Percentiles rank a stretch among this genome's conserved stretches.
Evolutionary conservation across 2,797 vertebrate genomes (phyloP).

Genomic region (Labeo calbasu): DNA sequence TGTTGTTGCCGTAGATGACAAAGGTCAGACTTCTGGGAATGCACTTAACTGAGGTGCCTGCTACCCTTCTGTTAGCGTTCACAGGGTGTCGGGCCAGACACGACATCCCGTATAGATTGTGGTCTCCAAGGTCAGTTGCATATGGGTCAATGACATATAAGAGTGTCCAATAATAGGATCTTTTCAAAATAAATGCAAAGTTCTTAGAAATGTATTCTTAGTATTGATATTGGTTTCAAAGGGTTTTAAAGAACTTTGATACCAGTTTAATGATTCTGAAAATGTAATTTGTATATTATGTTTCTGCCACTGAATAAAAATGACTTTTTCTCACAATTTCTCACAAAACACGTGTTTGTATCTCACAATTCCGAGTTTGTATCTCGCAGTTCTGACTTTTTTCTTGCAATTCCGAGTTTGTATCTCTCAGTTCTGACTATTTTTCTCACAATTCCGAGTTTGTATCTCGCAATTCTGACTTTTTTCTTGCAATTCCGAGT

Average conservation of each 20-base stretch:
- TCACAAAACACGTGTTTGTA: too few species aligned
- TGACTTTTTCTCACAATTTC: too few species aligned
- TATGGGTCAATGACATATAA: conserved; percentile 38
- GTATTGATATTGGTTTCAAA: not conserved
- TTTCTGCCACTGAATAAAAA: too few species aligned
- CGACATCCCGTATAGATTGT: conserved; percentile 48
- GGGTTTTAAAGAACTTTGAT: not conserved
- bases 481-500: too few species aligned
- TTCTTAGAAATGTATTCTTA: not conserved
- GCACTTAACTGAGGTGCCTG: conserved; percentile 79
- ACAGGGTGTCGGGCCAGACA: conserved; percentile 71
- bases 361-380: too few species aligned
- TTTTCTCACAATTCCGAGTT: too few species aligned
- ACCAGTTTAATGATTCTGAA: too few species aligned
- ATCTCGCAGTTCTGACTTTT: too few species aligned
- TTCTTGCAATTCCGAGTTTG: too few species aligned
- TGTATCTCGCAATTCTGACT: too few species aligned
- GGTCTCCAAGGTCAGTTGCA: conserved; percentile 49
- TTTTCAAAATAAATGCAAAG: not conserved
- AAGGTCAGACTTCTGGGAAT: conserved; percentile 73
- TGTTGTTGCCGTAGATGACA: conserved; percentile 61
- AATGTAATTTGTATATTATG: too few species aligned
- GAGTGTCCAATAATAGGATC: not conserved
- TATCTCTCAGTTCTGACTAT: too few species aligned
- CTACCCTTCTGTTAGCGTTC: conserved; percentile 71